These are phyloP conservation scores for Laothoe populi DNA, from an alignment of 2,888 invertebrate species.

Conservation along the genomic window DNA sequence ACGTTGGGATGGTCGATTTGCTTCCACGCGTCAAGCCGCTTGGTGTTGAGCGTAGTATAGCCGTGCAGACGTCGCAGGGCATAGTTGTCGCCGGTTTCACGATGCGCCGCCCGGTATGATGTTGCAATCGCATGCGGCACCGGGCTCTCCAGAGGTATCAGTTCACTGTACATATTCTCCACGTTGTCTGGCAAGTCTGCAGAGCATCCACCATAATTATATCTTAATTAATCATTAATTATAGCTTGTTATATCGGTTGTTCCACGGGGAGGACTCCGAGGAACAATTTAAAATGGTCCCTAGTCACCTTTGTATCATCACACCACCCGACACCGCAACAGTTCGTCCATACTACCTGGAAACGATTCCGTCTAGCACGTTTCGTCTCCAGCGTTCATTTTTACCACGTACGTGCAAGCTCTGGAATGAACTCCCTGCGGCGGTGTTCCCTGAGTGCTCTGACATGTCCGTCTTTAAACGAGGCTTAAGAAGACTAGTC, in stretches of 20 bases:
- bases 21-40: slow-evolving; percentile 98
- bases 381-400: no score
- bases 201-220: slow-evolving; percentile 32
- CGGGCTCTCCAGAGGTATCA: slow-evolving; percentile 92
- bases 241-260: neutral
- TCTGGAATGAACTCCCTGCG: no score
- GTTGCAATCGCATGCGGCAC: slow-evolving; percentile 90
- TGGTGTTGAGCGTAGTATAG: slow-evolving; percentile 91
- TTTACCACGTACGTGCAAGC: no score
- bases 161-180: slow-evolving; percentile 92
- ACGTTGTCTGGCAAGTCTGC: slow-evolving; percentile 93
- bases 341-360: no score
- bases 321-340: no score
- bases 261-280: no score
- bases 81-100: slow-evolving; percentile 93
- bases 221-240: neutral
- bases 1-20: slow-evolving; percentile 97
- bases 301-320: no score
- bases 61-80: slow-evolving; percentile 96
- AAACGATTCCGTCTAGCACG: no score
- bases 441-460: no score
- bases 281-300: no score
- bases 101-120: slow-evolving; percentile 95
- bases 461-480: no score
- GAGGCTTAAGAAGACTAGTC: no score